These are phyloP conservation scores for Cancer borealis DNA, from an alignment of 2,888 invertebrate species.

Conservation along the genomic window DNA sequence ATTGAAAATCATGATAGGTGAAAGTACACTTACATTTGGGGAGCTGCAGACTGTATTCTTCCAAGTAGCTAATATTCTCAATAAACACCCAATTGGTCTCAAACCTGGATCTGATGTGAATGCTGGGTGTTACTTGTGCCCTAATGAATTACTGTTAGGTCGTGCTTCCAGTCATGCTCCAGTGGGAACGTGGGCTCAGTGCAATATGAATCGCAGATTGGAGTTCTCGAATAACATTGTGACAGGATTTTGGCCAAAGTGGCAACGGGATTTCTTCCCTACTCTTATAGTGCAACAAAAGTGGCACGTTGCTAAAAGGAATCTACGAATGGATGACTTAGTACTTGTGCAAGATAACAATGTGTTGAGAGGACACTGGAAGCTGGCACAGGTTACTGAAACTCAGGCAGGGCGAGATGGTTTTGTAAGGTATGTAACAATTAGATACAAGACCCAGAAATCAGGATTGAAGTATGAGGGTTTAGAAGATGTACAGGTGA, in stretches of 20 bases:
- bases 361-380: slow-evolving; percentile 6
- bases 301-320: slow-evolving; percentile 1
- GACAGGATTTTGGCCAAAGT: slow-evolving; percentile 3
- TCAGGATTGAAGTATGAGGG: slow-evolving; percentile 20
- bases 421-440: slow-evolving; percentile 13
- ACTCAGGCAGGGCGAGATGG: neutral
- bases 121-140: slow-evolving; percentile 44
- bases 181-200: neutral
- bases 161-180: slow-evolving; percentile 44
- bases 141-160: slow-evolving; percentile 27
- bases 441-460: neutral
- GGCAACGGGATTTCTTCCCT: slow-evolving; percentile 47
- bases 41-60: slow-evolving; percentile 44
- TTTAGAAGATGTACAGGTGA: neutral
- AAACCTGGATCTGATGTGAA: slow-evolving; percentile 23
- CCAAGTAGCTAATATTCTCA: slow-evolving; percentile 45
- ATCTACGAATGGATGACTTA: slow-evolving; percentile 35
- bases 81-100: slow-evolving; percentile 4
- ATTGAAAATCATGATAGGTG: slow-evolving; percentile 31
- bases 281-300: slow-evolving; percentile 45
- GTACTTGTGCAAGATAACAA: slow-evolving; percentile 38
- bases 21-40: neutral
- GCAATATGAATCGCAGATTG: neutral
- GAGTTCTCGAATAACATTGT: neutral
- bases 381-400: neutral